Percentiles rank a stretch among this genome's conserved stretches.
phyloP scores from a whole-genome alignment of 2,113 vertebrate genomes.

The Tonatia bakeri region DNA sequence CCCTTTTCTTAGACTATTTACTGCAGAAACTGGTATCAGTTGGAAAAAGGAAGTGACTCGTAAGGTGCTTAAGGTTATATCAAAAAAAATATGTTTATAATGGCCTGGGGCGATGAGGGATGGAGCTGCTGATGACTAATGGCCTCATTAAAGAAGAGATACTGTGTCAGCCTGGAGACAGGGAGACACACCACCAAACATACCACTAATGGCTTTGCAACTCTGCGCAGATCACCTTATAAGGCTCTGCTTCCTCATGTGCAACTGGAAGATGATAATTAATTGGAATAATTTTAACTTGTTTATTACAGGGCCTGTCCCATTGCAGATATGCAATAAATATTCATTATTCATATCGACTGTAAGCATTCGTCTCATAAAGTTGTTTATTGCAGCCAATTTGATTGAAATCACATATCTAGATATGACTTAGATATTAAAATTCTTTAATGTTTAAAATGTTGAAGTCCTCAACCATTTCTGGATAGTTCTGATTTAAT shows the following conservation, averaged over 20 bases:
- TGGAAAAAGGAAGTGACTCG: neutral
- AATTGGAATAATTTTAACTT: neutral
- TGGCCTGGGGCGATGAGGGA: neutral
- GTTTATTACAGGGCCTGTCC: neutral
- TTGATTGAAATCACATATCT: neutral
- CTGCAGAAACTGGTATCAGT: neutral
- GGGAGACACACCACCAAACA: neutral
- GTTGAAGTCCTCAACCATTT: neutral
- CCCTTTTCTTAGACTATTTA: neutral
- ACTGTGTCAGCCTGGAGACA: neutral
- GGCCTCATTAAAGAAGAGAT: neutral
- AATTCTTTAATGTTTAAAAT: neutral
- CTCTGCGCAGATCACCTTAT: neutral
- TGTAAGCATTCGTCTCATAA: neutral
- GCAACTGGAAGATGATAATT: neutral
- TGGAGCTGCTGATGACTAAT: neutral
- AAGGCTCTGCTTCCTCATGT: neutral
- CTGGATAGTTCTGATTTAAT: neutral
- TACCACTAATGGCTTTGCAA: neutral
- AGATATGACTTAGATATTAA: neutral
- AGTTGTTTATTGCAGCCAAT: neutral
- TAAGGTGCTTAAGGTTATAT: neutral
- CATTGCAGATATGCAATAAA: neutral
- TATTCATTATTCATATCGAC: neutral
- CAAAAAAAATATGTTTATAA: neutral